phyloP scores from a whole-genome alignment of 2,888 invertebrate species.

The Ptilodon capucinus region DNA sequence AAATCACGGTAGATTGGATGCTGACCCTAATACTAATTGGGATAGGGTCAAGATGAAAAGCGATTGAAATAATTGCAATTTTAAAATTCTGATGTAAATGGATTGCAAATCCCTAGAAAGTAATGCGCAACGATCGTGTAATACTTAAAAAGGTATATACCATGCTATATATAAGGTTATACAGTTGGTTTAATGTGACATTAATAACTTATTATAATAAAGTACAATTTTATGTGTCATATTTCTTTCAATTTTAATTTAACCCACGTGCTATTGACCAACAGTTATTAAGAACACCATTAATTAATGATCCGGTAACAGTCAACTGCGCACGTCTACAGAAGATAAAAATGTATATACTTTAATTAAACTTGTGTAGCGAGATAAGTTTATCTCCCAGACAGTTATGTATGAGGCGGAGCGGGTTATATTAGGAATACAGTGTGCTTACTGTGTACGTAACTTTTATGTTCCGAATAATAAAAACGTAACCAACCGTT shows the following conservation, averaged over 20 bases:
- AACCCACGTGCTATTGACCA: too few species aligned
- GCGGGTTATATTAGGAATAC: not conserved
- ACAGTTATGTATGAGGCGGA: not conserved
- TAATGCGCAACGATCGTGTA: too few species aligned
- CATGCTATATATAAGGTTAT: too few species aligned
- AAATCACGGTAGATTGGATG: not conserved
- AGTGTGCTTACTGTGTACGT: not conserved
- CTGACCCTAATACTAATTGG: not conserved
- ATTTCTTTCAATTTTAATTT: too few species aligned
- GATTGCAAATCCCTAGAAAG: too few species aligned
- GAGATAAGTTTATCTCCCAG: not conserved
- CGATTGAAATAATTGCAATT: not conserved
- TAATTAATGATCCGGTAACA: too few species aligned
- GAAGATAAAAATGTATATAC: not conserved
- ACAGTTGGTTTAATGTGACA: too few species aligned
- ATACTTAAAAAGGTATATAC: too few species aligned
- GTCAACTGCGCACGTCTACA: too few species aligned
- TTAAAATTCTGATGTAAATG: not conserved
- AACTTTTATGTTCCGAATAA: not conserved
- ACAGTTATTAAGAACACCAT: too few species aligned
- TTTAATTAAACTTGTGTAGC: not conserved
- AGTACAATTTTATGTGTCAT: too few species aligned
- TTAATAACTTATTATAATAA: too few species aligned
- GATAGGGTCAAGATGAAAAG: not conserved
- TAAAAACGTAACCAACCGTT: constrained; percentile 3